Evolutionary conservation across 35 echinoderm and acorn worm genomes (phyloP), one percentile per base, ranked within the genome.

Genomic region (Holothuria glaberrima): DNA sequence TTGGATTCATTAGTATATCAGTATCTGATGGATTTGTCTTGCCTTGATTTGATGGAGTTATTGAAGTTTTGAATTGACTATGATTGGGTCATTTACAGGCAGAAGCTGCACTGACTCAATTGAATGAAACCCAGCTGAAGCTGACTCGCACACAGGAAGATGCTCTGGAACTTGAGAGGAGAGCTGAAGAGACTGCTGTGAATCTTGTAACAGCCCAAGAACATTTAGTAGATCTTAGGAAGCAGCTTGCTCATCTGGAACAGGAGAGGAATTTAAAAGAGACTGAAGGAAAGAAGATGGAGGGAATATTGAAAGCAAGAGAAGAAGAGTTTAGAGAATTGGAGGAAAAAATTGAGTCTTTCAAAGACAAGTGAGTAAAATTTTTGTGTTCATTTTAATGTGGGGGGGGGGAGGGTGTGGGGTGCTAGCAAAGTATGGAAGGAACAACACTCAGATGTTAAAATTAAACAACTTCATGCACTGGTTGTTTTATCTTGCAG

Each of bases 191-290:
- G 45, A 90, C 79, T 0, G 89, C 91, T 1, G 71, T 75, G 14
- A 58, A 91, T 20, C 89, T 97, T 18, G 71, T 97, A 26, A 45
- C 88, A 59, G 75, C 89, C 31, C 89, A 97, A 57, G 84, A 94
- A 68, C 65, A 84, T 30, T 66, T 97, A 21, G 74, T 34, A 30
- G 65, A 88, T 18, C 75, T 94, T 29, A 87, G 89, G 75, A 66
- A 71, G 12, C 92, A 97, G 30, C 68, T 86, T 7, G 48, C 86
- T 24, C 65, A 92, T 28, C 58, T 97, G 48, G 91, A 97, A 24
- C 83, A 84, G 22, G 28, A 70, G 22, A 92, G 56, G 58, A 31
- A 3, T 20, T 10, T 83, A 59, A 86, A 73, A 24, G 91, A 95
- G 48, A 76, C 74, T 14, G 74, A 88, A 41, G 75, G 73, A 30